Evolutionary conservation across 2,888 invertebrate genomes (phyloP).

Genomic region (Chrysomela aeneicollis): DNA sequence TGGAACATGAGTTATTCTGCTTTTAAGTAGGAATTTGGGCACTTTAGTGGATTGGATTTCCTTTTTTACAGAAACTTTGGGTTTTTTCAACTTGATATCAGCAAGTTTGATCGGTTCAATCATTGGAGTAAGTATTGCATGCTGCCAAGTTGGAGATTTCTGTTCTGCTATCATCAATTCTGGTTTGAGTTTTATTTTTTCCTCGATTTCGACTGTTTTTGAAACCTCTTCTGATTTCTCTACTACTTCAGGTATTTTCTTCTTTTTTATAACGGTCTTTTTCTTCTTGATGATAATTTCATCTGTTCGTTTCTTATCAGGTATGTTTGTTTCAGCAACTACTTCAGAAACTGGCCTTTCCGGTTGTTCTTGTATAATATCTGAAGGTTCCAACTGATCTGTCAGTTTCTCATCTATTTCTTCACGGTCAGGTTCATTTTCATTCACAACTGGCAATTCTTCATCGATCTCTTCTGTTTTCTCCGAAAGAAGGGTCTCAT

Average conservation of each 20-base stretch:
- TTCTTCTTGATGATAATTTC: conserved; percentile 45
- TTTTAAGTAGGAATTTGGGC: conserved; percentile 62
- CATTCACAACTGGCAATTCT: conserved; percentile 32
- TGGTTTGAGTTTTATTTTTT: conserved; percentile 23
- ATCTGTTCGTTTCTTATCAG: conserved; percentile 39
- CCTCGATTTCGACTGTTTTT: conserved; percentile 46
- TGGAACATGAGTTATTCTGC: conserved; percentile 59
- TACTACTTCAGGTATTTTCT: conserved; percentile 54
- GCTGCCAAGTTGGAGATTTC: conserved; percentile 53
- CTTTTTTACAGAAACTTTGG: conserved; percentile 55
- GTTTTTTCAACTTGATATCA: conserved; percentile 64
- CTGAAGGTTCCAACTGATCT: background rate
- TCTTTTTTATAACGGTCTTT: conserved; percentile 50
- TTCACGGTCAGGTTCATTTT: conserved; percentile 4
- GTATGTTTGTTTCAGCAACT: conserved; percentile 2
- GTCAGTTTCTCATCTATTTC: background rate
- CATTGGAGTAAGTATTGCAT: conserved; percentile 55
- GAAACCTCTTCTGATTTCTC: conserved; percentile 53
- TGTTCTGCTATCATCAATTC: conserved; percentile 32
- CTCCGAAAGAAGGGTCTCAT: conserved; percentile 24
- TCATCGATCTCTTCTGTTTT: conserved; percentile 20
- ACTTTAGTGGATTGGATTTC: conserved; percentile 54
- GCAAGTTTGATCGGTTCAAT: conserved; percentile 62
- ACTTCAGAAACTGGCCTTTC: conserved; percentile 18
- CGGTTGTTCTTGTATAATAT: background rate